Evolutionary conservation across 2,888 invertebrate species (phyloP), one percentile per base, ranked within the genome.

Genomic region (Azorinus chamasolen): DNA sequence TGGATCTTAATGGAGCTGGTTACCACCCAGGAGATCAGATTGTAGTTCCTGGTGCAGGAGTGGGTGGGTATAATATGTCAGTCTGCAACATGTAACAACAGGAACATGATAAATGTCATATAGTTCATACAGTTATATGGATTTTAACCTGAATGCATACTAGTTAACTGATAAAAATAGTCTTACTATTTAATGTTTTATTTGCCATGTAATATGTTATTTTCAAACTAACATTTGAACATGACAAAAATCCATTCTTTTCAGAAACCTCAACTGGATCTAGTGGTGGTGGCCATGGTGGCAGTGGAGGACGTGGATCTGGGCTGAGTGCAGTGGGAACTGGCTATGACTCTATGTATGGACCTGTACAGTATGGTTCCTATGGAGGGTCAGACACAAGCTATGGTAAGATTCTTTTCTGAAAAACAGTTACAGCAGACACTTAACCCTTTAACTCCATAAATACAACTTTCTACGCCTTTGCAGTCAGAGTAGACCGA

Each of bases 201-300:
- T 45, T 18, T 45, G 5, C 45, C 14, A 45, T 20, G 14, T 45
- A 45, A 5, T 45, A 5, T 45, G 45, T 45, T 41, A 41, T 14
- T 12, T 14, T 14, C 10, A 12, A 41, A 12, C 41, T 41, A 12
- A 41, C 14, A 12, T 41, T 41, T n/a, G n/a, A n/a, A n/a, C n/a
- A n/a, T n/a, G n/a, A n/a, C n/a, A n/a, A n/a, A n/a, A 48, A 16
- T 12, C 22, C 14, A 6, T 51, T 24, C 6, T 22, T 50, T 66
- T 3, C 68, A 89, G 88, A 84, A 41, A 83, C 84, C 5, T 46
- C 53, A 3, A 41, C 51, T 16, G 88, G 89, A 5, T 88, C 86
- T 12, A 88, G 88, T 82, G 89, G 89, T n/a, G 89, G 85, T 20
- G 88, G 89, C 39, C 88, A 88, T 71, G 89, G 87, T 45, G 89